Conservation (phyloP, 2,797 vertebrate genomes). For the Coccyzus lansbergi region DNA sequence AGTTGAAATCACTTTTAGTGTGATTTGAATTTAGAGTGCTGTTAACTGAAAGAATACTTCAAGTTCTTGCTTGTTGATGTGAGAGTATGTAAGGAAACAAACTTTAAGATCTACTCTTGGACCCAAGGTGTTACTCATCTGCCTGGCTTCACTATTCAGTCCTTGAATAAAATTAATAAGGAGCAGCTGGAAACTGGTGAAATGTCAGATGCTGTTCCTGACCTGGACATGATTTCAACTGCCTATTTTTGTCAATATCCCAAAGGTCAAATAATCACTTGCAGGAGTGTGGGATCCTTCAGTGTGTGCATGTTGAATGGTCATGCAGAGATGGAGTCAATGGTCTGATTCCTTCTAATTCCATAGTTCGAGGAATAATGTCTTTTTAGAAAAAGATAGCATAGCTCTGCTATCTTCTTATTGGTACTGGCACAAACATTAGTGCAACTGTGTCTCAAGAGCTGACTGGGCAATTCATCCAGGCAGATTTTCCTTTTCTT, state of each 20-base stretch:
- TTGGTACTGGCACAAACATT: not conserved
- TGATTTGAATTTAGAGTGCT: not conserved
- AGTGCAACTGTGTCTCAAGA: not conserved
- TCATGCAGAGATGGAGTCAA: not conserved
- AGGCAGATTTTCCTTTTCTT: not conserved
- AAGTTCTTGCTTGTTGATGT: not conserved
- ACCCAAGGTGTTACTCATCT: not conserved
- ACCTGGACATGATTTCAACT: not conserved
- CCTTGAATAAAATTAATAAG: not conserved
- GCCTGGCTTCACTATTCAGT: not conserved
- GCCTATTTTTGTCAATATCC: not conserved
- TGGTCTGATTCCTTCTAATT: not conserved
- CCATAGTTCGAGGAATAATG: not conserved
- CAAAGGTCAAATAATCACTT: slow-evolving; percentile 3
- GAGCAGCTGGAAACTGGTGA: not conserved
- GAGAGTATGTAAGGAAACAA: not conserved
- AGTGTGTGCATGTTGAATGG: not conserved
- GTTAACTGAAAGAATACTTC: not conserved
- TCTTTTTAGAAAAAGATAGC: too few relatives aligned
- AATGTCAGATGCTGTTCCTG: not conserved
- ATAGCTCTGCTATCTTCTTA: not conserved
- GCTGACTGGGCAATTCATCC: not conserved
- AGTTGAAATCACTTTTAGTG: not conserved
- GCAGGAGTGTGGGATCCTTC: not conserved
- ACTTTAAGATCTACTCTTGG: not conserved